phyloP scores from a whole-genome alignment of 2,113 vertebrate species.

The Riparia riparia region DNA sequence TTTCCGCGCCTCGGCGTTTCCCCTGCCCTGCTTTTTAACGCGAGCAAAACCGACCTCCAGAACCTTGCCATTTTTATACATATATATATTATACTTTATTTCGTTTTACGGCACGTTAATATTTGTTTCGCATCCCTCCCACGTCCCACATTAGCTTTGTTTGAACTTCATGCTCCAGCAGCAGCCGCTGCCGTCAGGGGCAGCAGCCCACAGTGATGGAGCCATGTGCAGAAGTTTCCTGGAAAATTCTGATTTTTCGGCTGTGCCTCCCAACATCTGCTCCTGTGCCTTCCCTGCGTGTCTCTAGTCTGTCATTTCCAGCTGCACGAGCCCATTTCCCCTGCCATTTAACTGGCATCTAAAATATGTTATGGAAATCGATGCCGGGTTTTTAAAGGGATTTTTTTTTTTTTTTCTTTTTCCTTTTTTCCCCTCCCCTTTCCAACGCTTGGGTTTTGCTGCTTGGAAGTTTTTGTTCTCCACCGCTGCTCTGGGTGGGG shows the following conservation, averaged over 20 bases:
- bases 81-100: background rate
- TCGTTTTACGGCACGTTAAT: background rate
- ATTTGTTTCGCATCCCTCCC: background rate
- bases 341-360: constrained; percentile 66
- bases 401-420: background rate
- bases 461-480: background rate
- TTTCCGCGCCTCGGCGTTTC: accelerated
- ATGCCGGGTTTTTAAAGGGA: background rate
- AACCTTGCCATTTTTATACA: background rate
- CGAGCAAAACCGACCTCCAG: background rate
- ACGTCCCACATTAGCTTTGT: background rate
- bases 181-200: background rate
- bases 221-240: constrained; percentile 27
- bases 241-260: background rate
- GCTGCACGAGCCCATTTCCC: constrained; percentile 38
- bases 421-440: background rate
- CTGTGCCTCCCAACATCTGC: constrained; percentile 46
- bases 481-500: background rate
- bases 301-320: constrained; percentile 56
- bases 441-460: background rate
- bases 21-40: background rate
- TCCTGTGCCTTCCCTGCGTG: constrained; percentile 20
- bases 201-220: background rate
- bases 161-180: constrained; percentile 26
- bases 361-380: background rate